A percentile compares a stretch with the other conserved stretches of the same genome.
Evolutionary conservation across 2,113 vertebrate genomes (phyloP).

Genomic region (Actenoides hombroni): DNA sequence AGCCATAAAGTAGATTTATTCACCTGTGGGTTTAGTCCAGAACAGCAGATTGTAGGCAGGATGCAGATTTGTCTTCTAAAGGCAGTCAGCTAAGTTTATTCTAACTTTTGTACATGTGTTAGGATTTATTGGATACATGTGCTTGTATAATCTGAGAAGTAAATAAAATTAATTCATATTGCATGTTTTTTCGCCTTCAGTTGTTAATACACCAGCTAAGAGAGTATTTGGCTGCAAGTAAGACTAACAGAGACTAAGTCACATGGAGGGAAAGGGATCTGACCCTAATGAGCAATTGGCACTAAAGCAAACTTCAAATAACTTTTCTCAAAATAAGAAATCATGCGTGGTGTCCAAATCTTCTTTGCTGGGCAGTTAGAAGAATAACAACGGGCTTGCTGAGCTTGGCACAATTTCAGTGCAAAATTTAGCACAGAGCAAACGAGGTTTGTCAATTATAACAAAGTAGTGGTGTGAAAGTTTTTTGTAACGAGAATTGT

Average conservation of each 20-base stretch:
- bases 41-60: not conserved
- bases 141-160: not conserved
- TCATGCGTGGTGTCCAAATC: not conserved
- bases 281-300: slow-evolving; percentile 37
- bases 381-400: slow-evolving; percentile 20
- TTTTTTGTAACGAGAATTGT: not conserved
- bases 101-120: slow-evolving; percentile 18
- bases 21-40: not conserved
- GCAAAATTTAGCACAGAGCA: not conserved
- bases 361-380: slow-evolving; percentile 7
- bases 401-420: slow-evolving; percentile 27
- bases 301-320: slow-evolving; percentile 13
- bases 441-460: not conserved
- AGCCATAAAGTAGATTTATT: not conserved
- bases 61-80: not conserved
- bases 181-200: slow-evolving; percentile 29
- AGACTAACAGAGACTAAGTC: not conserved
- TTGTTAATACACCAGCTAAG: slow-evolving; percentile 3
- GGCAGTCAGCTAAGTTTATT: not conserved
- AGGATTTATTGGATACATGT: slow-evolving; percentile 14
- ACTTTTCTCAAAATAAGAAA: slow-evolving; percentile 34
- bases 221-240: not conserved
- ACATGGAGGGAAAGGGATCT: not conserved
- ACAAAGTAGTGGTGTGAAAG: not conserved
- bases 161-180: slow-evolving; percentile 48